These are phyloP conservation scores for Danaus plexippus DNA, from an alignment of 1,140 invertebrate genomes.

Conservation along the genomic window DNA sequence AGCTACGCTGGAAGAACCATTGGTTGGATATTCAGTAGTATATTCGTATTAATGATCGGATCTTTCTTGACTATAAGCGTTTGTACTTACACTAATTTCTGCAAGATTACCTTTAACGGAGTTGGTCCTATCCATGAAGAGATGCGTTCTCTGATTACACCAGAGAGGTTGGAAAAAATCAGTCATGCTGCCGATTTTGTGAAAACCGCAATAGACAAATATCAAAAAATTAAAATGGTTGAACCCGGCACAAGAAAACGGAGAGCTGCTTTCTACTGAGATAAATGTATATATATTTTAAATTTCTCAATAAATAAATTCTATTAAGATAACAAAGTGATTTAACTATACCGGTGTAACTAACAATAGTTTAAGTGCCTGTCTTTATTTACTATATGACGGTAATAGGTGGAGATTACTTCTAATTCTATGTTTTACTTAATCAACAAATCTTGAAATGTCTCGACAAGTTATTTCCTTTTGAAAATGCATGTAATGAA, in stretches of 20 bases:
- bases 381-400: neutral
- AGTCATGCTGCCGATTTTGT: conserved; percentile 75
- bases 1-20: conserved; percentile 48
- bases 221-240: conserved; percentile 71
- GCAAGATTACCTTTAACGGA: conserved; percentile 73
- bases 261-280: conserved; percentile 26
- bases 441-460: neutral
- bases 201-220: conserved; percentile 77
- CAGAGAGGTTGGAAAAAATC: conserved; percentile 69
- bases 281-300: conserved; percentile 2
- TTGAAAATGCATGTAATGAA: too few relatives aligned
- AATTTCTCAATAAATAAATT: neutral
- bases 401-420: neutral
- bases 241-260: conserved; percentile 34
- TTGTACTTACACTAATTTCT: conserved; percentile 78
- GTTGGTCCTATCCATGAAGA: conserved; percentile 65
- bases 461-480: neutral
- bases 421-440: too few relatives aligned
- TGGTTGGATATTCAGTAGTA: conserved; percentile 46
- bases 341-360: neutral
- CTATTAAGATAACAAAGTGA: neutral
- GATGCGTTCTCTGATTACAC: conserved; percentile 65
- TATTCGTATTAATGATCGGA: conserved; percentile 73
- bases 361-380: neutral
- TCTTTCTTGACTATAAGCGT: conserved; percentile 73